A percentile compares a stretch with the other conserved stretches of the same genome.
These are phyloP conservation scores for Capitella teleta DNA, from an alignment of 1,140 invertebrate genomes.

Conservation along the genomic window DNA sequence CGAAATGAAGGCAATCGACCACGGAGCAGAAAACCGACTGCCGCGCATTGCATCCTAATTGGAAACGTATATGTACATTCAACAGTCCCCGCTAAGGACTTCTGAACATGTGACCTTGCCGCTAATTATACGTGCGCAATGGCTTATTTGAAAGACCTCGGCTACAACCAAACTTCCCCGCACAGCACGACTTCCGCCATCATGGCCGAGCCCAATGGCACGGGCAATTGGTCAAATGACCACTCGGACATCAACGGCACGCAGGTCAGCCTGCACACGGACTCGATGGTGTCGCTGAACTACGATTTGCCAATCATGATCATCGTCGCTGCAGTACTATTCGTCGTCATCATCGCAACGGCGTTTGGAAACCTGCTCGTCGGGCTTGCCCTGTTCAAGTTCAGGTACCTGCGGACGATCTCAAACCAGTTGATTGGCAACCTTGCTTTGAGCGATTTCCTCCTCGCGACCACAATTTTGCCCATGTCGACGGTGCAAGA, in stretches of 20 bases:
- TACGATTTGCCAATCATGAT: conserved; percentile 8
- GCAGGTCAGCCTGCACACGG: background rate
- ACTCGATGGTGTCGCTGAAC: conserved; percentile 3
- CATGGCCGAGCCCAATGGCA: background rate
- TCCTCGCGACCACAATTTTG: conserved; percentile 37
- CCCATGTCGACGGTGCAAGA: conserved; percentile 37
- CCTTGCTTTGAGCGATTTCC: conserved; percentile 39
- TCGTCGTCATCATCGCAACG: conserved; percentile 36
- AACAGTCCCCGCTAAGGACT: too few relatives aligned
- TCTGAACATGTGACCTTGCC: too few relatives aligned
- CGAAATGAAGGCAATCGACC: too few relatives aligned
- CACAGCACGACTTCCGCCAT: too few relatives aligned
- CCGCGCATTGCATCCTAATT: too few relatives aligned
- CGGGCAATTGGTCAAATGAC: too few relatives aligned
- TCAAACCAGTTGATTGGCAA: conserved; percentile 43
- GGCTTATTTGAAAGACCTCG: too few relatives aligned
- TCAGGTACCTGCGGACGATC: conserved; percentile 34
- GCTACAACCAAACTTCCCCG: too few relatives aligned
- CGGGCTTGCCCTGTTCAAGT: conserved; percentile 30
- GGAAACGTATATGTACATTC: too few relatives aligned
- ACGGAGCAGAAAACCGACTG: too few relatives aligned
- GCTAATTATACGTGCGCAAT: too few relatives aligned
- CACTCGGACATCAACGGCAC: too few relatives aligned
- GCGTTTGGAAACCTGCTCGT: conserved; percentile 41
- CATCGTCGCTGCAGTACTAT: conserved; percentile 24